Evolutionary conservation across 2,797 vertebrate genomes (phyloP).

Genomic region (Pelodytes ibericus): DNA sequence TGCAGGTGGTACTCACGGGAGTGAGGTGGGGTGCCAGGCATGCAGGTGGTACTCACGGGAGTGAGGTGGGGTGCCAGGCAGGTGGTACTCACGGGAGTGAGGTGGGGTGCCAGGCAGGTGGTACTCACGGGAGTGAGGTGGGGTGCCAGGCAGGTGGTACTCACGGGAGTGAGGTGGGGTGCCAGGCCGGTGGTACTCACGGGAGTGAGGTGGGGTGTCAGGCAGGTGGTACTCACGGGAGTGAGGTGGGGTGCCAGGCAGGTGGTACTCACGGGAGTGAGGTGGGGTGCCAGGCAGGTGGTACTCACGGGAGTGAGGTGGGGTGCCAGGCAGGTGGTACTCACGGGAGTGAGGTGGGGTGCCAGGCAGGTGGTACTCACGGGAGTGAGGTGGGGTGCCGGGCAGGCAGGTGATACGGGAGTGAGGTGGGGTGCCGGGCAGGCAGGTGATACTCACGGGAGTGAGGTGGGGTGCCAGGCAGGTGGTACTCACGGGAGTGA

Average conservation of each 20-base stretch:
- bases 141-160: no score
- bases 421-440: neutral
- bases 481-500: neutral
- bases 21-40: neutral
- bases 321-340: neutral
- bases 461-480: neutral
- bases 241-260: neutral
- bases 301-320: no score
- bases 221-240: neutral
- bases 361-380: neutral
- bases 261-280: no score
- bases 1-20: neutral
- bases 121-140: neutral
- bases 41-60: neutral
- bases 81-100: neutral
- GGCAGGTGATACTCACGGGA: neutral
- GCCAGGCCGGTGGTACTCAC: no score
- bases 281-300: neutral
- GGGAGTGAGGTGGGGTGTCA: neutral
- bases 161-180: neutral
- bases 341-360: neutral
- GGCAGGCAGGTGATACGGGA: neutral
- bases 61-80: neutral
- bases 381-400: neutral
- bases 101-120: neutral